phyloP scores from a whole-genome alignment of 2,113 vertebrate genomes.

The Tursiops truncatus region DNA sequence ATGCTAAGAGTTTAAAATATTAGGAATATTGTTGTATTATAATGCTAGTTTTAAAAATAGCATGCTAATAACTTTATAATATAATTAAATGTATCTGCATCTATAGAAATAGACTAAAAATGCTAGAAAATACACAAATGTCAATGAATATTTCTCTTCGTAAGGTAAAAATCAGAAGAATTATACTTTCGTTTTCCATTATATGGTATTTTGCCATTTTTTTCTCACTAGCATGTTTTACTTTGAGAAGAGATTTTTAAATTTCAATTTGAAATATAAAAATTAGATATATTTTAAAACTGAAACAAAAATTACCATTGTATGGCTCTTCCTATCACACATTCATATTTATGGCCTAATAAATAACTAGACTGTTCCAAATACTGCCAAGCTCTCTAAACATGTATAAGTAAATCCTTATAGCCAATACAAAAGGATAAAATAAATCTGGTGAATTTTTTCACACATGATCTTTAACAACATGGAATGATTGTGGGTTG shows the following conservation, averaged over 20 bases:
- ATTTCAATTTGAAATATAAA: slow-evolving; percentile 37
- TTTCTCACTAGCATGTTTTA: not conserved
- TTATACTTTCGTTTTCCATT: not conserved
- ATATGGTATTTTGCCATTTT: not conserved
- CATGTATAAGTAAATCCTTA: not conserved
- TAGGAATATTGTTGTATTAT: not conserved
- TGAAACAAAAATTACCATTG: not conserved
- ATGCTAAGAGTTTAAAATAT: not conserved
- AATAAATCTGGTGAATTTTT: not conserved
- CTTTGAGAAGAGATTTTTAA: not conserved
- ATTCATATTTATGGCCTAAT: not conserved
- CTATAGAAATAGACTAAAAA: not conserved
- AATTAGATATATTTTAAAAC: not conserved
- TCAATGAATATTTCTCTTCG: not conserved
- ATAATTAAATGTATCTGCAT: not conserved
- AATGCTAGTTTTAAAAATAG: not conserved
- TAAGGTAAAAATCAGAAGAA: not conserved
- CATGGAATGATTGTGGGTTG: not conserved
- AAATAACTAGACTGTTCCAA: not conserved
- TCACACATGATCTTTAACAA: not conserved
- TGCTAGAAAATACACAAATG: not conserved
- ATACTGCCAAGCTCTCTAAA: not conserved
- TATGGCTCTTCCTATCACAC: not conserved
- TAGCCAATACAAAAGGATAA: not conserved
- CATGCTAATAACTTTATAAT: not conserved